Base-by-base conservation (phyloP, 2,888 invertebrate genomes). In the Geotrupes spiniger region DNA sequence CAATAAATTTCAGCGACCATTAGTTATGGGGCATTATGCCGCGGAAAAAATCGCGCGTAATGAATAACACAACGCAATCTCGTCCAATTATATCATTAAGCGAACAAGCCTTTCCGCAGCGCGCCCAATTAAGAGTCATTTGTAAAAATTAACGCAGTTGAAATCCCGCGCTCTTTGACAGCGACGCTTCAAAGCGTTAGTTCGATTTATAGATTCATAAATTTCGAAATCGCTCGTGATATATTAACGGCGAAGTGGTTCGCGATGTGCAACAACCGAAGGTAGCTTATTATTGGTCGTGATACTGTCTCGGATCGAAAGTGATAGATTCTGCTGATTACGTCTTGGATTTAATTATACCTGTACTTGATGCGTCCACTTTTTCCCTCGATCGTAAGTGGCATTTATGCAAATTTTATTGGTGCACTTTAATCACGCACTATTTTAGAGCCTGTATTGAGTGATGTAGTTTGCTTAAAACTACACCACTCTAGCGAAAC, bases 171-270 rank as follows among this genome's bases (percentile, higher is more conserved):
- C 33, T 29, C 31, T 33, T 33, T 14, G 15, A 33, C 12, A n/a
- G 33, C 33, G 14, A 12, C 33, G 5, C 15, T 33, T 33, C 11
- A 14, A 12, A 33, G 33, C 9, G 5, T 12, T 14, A 11, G 29
- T 11, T 11, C 29, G 33, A 33, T 33, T 33, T 33, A 33, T 33
- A 29, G 29, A 12, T 9, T 33, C 11, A 33, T 33, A 33, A 21
- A 33, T 33, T 33, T 33, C 14, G 15, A 12, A 33, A 33, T 33
- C 14, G 33, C 9, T 15, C 11, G 33, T 33, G 33, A 33, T 33
- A 33, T 33, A 33, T 33, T 33, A 33, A 33, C 15, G 10, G 10
- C 14, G 14, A 33, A 33, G 11, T 33, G 14, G 33, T 33, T 33
- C 14, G 10, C 1, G 11, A 12, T 14, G 33, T 12, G 33, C 9